Conservation (phyloP, 64 coral and sea anemone species). For the Montipora cactus region DNA sequence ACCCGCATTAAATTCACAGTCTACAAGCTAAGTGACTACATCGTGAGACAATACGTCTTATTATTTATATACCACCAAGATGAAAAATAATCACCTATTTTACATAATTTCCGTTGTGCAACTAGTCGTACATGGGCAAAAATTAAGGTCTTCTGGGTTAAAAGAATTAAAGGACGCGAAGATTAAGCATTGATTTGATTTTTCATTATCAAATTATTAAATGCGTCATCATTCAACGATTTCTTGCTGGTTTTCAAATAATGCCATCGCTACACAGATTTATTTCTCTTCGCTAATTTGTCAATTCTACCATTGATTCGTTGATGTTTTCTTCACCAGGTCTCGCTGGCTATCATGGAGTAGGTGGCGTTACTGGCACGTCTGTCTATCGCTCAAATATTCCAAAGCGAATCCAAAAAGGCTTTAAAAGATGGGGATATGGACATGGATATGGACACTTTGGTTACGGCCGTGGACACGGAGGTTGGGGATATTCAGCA, state of each 20-base stretch:
- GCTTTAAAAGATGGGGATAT: conserved; percentile 70
- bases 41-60: too few relatives aligned
- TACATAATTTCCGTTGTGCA: too few relatives aligned
- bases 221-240: too few relatives aligned
- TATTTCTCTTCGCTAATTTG: not conserved
- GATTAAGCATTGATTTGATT: too few relatives aligned
- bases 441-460: conserved; percentile 8
- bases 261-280: not conserved
- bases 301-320: not conserved
- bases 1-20: too few relatives aligned
- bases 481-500: conserved; percentile 64
- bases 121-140: too few relatives aligned
- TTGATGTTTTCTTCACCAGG: not conserved
- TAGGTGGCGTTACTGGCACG: conserved; percentile 64
- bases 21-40: too few relatives aligned
- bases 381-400: conserved; percentile 70
- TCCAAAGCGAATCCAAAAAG: conserved; percentile 21
- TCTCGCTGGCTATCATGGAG: conserved; percentile 71
- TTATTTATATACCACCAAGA: too few relatives aligned
- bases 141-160: too few relatives aligned
- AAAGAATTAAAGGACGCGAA: too few relatives aligned
- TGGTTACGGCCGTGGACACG: not conserved
- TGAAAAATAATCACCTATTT: too few relatives aligned
- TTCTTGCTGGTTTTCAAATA: not conserved
- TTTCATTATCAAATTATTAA: too few relatives aligned